These are phyloP conservation scores for Oceanodroma tethys DNA, from an alignment of 2,113 vertebrate genomes.

Conservation along the genomic window DNA sequence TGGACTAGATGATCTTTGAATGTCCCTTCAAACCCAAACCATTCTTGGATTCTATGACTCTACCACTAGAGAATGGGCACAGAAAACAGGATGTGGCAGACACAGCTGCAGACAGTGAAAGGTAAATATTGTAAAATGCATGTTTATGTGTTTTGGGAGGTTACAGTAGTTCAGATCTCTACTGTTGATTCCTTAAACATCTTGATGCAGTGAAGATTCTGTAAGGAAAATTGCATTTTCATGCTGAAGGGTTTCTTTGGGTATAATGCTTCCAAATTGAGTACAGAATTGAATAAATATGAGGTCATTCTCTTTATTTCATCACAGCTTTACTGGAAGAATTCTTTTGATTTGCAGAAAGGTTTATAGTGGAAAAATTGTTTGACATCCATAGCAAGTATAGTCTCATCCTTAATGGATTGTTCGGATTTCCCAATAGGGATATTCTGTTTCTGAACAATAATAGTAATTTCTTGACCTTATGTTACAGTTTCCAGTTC, in stretches of 20 bases:
- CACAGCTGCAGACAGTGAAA: neutral
- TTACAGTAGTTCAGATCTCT: neutral
- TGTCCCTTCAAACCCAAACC: neutral
- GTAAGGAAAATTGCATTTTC: neutral
- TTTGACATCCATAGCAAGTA: conserved; percentile 3
- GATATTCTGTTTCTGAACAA: neutral
- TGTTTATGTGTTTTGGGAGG: neutral
- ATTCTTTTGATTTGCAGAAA: conserved; percentile 21
- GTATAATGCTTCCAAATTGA: neutral
- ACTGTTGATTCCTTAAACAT: neutral
- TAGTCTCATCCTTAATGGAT: conserved; percentile 1
- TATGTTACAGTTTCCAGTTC: neutral
- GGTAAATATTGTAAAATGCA: neutral
- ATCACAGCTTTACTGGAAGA: neutral
- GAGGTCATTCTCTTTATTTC: neutral
- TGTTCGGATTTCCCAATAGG: conserved; percentile 22
- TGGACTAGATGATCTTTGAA: neutral
- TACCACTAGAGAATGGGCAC: neutral
- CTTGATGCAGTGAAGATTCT: neutral
- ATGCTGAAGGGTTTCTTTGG: neutral
- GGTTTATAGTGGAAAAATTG: conserved; percentile 20
- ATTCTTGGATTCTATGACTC: neutral
- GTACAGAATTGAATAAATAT: neutral
- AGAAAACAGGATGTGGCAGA: neutral
- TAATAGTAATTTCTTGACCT: neutral